A percentile compares a stretch with the other conserved stretches of the same genome.
phyloP scores from a whole-genome alignment of 2,888 invertebrate species.

The Dryadula phaetusa region DNA sequence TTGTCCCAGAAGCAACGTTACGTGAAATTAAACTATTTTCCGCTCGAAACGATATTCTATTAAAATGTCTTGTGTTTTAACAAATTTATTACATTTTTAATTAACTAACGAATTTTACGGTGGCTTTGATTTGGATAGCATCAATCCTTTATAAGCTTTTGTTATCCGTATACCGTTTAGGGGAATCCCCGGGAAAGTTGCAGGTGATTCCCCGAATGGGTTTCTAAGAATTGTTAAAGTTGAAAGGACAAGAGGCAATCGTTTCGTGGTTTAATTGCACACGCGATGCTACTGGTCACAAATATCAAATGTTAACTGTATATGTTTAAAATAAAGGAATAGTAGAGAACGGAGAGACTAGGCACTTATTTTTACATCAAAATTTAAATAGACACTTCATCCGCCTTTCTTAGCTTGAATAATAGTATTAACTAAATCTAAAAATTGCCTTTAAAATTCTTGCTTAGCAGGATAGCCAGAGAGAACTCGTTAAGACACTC shows the following conservation, averaged over 20 bases:
- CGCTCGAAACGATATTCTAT: slow-evolving; percentile 22
- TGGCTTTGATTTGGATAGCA: not conserved
- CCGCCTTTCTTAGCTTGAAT: no score
- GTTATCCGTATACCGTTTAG: not conserved
- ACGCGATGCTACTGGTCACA: no score
- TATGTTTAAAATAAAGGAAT: no score
- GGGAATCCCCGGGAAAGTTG: not conserved
- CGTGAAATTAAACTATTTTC: slow-evolving; percentile 45
- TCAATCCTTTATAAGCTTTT: not conserved
- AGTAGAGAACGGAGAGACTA: no score
- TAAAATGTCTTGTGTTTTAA: slow-evolving; percentile 12
- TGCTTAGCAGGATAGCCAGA: no score
- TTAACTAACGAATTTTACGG: slow-evolving; percentile 11
- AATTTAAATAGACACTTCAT: no score
- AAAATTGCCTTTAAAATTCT: no score
- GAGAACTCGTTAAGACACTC: no score
- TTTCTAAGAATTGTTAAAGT: not conserved
- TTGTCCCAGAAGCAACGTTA: slow-evolving; percentile 26
- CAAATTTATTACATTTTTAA: slow-evolving; percentile 19
- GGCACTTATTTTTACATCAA: no score
- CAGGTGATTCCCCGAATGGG: not conserved
- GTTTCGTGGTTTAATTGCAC: no score
- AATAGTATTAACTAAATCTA: no score
- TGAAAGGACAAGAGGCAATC: not conserved
- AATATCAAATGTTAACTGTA: no score